These are phyloP conservation scores for Platerodrilus igneus DNA, from an alignment of 2,888 invertebrate species.

Conservation along the genomic window DNA sequence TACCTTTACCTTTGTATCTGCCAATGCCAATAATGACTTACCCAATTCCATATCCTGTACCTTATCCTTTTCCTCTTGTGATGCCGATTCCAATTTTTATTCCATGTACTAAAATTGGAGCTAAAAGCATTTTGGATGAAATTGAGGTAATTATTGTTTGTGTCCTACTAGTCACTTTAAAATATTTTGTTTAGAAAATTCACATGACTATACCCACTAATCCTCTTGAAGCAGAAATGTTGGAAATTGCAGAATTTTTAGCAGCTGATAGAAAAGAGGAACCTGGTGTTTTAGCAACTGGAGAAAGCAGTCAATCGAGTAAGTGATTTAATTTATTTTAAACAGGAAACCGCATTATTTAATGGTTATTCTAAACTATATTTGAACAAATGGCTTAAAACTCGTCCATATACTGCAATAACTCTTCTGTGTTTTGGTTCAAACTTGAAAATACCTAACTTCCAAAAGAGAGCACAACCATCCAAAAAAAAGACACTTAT, in stretches of 20 bases:
- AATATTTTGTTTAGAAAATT: constrained; percentile 54
- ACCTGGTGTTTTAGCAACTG: constrained; percentile 49
- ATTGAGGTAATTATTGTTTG: constrained; percentile 56
- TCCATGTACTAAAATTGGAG: constrained; percentile 82
- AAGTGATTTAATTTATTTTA: constrained; percentile 5
- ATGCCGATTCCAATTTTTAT: constrained; percentile 86
- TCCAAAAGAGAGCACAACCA: no score
- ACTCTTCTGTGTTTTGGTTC: no score
- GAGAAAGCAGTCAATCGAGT: constrained; percentile 12
- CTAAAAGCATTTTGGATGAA: constrained; percentile 81
- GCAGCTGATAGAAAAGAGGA: constrained; percentile 79
- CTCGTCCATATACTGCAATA: no score
- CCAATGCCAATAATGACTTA: constrained; percentile 86
- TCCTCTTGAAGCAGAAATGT: constrained; percentile 85
- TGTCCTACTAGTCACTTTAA: constrained; percentile 3
- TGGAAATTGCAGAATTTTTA: constrained; percentile 95
- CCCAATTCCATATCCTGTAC: constrained; percentile 75
- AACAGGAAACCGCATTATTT: no score
- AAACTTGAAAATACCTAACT: no score
- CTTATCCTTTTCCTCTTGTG: constrained; percentile 79
- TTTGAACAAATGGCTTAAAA: no score
- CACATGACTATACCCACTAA: constrained; percentile 88
- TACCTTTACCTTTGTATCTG: constrained; percentile 85
- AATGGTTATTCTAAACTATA: no score
- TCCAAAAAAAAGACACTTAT: no score